phyloP scores from a whole-genome alignment of 2,888 invertebrate species.

The Abrostola triplasia region DNA sequence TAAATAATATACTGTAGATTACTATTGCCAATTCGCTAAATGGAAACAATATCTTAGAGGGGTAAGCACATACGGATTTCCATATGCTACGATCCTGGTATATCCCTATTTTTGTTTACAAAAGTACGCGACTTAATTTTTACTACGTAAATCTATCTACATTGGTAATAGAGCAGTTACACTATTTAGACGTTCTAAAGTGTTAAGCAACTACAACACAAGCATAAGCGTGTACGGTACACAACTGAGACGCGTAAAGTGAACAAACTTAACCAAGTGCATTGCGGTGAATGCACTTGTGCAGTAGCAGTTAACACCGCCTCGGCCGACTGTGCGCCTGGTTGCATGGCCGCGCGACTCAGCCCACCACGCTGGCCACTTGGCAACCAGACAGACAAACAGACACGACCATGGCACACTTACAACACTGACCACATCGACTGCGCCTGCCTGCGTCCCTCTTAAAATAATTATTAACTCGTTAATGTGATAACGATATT shows the following conservation, averaged over 20 bases:
- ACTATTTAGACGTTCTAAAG: neutral
- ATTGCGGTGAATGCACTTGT: constrained; percentile 64
- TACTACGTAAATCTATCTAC: neutral
- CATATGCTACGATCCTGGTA: no score
- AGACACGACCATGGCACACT: constrained; percentile 66
- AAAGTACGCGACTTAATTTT: neutral
- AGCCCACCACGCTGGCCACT: constrained; percentile 80
- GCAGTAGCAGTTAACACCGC: constrained; percentile 60
- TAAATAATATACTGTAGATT: no score
- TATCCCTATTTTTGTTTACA: neutral
- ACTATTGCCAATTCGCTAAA: neutral
- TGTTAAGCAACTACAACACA: neutral
- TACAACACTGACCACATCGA: constrained; percentile 60
- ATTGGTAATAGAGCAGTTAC: no score
- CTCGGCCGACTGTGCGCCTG: constrained; percentile 74
- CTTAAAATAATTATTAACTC: constrained; percentile 28
- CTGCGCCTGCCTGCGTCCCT: constrained; percentile 32
- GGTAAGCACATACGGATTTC: no score
- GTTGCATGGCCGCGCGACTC: constrained; percentile 76
- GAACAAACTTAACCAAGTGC: constrained; percentile 45
- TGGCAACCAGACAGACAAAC: constrained; percentile 80
- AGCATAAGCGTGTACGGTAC: neutral
- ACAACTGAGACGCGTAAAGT: neutral
- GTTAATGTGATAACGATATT: constrained; percentile 18
- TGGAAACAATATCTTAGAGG: no score